Percentiles rank a stretch among this genome's conserved stretches.
phyloP scores from a whole-genome alignment of 2,113 vertebrate species.

The Loxodonta africana region DNA sequence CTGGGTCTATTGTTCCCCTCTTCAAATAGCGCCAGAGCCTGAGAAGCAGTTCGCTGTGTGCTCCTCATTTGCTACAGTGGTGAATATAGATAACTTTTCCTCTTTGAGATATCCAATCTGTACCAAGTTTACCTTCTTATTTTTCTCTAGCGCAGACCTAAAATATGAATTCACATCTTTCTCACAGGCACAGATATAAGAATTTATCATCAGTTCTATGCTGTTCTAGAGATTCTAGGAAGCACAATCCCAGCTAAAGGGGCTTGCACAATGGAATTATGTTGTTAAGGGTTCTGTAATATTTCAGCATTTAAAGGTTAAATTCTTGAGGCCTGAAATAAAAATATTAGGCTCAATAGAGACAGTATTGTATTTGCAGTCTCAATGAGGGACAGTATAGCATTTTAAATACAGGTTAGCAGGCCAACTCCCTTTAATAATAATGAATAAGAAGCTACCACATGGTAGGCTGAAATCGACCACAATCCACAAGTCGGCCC shows the following conservation, averaged over 20 bases:
- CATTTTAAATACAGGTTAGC: slow-evolving; percentile 63
- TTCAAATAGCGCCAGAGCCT: neutral
- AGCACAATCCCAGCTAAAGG: neutral
- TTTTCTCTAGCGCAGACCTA: neutral
- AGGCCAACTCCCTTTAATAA: slow-evolving; percentile 1
- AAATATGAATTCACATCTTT: neutral
- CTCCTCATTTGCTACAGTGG: neutral
- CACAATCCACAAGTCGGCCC: neutral
- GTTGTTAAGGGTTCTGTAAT: slow-evolving; percentile 1
- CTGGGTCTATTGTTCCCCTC: neutral
- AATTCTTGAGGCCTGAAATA: slow-evolving; percentile 1
- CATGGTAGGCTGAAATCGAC: neutral
- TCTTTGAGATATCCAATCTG: neutral
- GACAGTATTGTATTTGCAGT: neutral
- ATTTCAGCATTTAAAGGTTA: slow-evolving; percentile 16
- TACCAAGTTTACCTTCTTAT: neutral
- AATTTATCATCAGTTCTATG: neutral
- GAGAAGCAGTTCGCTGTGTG: neutral
- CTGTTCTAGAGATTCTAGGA: neutral
- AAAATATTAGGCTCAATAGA: neutral
- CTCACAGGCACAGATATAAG: neutral
- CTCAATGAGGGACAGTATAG: neutral
- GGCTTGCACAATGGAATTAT: neutral
- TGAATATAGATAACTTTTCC: neutral
- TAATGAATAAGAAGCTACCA: neutral